Conservation (phyloP, 2,113 vertebrate genomes). For the Oxyruncus cristatus region DNA sequence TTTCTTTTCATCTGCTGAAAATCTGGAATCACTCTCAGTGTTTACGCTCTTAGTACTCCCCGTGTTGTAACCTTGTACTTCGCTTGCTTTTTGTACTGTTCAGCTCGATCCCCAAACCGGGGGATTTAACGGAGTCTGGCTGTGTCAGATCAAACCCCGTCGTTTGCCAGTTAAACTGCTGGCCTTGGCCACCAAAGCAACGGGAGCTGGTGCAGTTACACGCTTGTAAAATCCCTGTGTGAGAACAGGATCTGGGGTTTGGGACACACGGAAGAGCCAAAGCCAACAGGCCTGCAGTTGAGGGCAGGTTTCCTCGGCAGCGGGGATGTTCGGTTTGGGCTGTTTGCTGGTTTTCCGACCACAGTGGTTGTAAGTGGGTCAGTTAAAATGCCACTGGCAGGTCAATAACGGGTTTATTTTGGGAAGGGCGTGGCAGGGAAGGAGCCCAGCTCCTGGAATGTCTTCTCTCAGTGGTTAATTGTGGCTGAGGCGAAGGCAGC, state of each 20-base stretch:
- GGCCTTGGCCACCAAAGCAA: background rate
- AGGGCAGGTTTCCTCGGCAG: fast-evolving
- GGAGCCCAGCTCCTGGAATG: background rate
- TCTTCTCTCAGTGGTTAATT: background rate
- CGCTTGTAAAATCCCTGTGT: background rate
- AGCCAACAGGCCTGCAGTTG: background rate
- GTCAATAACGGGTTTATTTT: background rate
- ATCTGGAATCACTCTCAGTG: constrained; percentile 23
- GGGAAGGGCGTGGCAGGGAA: background rate
- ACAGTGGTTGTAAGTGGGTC: background rate
- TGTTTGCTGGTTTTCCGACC: background rate
- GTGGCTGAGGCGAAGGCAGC: background rate
- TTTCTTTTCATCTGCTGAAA: constrained; percentile 34
- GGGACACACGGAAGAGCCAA: background rate
- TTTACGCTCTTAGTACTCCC: background rate
- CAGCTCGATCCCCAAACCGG: background rate
- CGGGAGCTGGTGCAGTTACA: background rate
- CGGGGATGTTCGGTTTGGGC: background rate
- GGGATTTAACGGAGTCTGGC: background rate
- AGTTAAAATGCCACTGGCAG: background rate
- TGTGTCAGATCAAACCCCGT: background rate
- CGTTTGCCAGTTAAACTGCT: background rate
- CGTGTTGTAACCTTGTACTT: background rate
- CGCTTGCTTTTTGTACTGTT: background rate
- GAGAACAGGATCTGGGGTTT: background rate